Conservation (phyloP, 1,140 invertebrate genomes). For the Trichoplusia ni region DNA sequence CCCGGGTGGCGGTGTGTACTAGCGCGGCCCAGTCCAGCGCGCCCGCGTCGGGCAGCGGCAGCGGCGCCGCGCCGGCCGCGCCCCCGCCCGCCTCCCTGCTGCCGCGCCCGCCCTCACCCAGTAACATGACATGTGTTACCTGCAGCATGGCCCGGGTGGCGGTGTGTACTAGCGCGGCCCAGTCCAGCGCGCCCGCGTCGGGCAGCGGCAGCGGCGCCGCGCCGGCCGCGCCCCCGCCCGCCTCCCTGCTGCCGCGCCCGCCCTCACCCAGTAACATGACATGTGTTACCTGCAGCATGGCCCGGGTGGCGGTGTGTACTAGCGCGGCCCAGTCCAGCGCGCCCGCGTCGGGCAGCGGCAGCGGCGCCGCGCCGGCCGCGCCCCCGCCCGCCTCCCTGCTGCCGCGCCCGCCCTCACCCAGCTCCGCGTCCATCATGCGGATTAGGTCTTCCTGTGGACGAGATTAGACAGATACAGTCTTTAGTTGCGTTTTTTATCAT, state of each 20-base stretch:
- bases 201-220: too few relatives aligned
- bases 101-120: slow-evolving; percentile 68
- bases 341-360: slow-evolving; percentile 82
- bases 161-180: too few relatives aligned
- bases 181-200: too few relatives aligned
- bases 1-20: slow-evolving; percentile 88
- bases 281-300: slow-evolving; percentile 84
- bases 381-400: slow-evolving; percentile 79
- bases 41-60: slow-evolving; percentile 82
- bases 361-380: slow-evolving; percentile 35
- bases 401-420: slow-evolving; percentile 68
- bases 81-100: slow-evolving; percentile 81
- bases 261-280: too few relatives aligned
- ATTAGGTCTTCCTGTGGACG: slow-evolving; percentile 91
- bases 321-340: slow-evolving; percentile 90
- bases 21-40: slow-evolving; percentile 90
- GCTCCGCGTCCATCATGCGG: slow-evolving; percentile 93
- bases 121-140: too few relatives aligned
- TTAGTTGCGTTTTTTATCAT: too few relatives aligned
- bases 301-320: slow-evolving; percentile 89
- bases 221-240: too few relatives aligned
- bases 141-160: too few relatives aligned
- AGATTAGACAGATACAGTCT: slow-evolving; percentile 1
- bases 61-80: slow-evolving; percentile 39
- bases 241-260: too few relatives aligned